Evolutionary conservation across 2,888 invertebrate genomes (phyloP), one percentile per base, ranked within the genome.

Genomic region (Diadromus collaris): DNA sequence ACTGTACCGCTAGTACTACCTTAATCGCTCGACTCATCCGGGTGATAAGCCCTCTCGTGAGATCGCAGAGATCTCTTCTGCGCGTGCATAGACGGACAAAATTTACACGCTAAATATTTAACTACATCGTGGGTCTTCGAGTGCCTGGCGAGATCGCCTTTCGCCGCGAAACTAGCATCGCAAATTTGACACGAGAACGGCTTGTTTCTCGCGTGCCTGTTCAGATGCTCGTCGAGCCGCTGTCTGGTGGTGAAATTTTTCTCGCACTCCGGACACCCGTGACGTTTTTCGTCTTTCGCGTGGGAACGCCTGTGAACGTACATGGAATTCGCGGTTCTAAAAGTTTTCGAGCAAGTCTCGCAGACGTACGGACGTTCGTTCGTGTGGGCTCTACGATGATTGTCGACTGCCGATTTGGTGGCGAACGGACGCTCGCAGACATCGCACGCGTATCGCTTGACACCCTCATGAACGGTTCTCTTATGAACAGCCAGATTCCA

Each of bases 351-450:
- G 87, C 94, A 94, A 75, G 32, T 89, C 86, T 82, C 92, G 92
- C 7, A 85, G 89, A 60, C 86, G 88, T 76, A 83, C 81, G 81
- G 92, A 21, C 41, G 27, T 60, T 71, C n/a, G 24, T 21, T 60
- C 1, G 90, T 89, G 84, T 94, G 94, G 10, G 92, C 91, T 24
- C 89, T 90, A 69, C 89, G 82, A 86, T 94, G 94, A 80, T 93
- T 93, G 19, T 90, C 90, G 51, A 92, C 89, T 19, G 93, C 92
- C 2, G 89, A 87, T 80, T 91, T 91, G 6, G 93, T 91, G 0
- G 93, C 89, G 87, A 94, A 94, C 6, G 88, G 84, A 51, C 90
- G 91, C 9, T 84, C 84, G 87, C 94, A 94, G 2, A 88, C 72
- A 6, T 88, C 86, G 86, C 94, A 94, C 7, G 83, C 79, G 87